phyloP scores from a whole-genome alignment of 2,113 vertebrate genomes.

The Notothenia rossii region DNA sequence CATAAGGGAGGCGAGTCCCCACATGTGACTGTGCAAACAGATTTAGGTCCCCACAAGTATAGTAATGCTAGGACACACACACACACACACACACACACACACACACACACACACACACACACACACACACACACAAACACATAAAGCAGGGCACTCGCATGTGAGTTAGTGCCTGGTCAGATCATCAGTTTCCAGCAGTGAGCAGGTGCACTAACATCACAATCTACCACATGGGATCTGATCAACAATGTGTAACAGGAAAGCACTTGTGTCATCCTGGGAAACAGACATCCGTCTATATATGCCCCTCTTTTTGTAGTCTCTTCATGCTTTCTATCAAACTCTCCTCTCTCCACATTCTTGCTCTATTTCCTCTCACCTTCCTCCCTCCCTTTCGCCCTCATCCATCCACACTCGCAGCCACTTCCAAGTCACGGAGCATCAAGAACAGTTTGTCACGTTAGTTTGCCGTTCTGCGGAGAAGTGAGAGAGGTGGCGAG shows the following conservation, averaged over 20 bases:
- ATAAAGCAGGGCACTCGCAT: constrained; percentile 16
- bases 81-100: background rate
- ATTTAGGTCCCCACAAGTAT: no score
- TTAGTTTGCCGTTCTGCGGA: constrained; percentile 39
- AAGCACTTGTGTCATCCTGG: background rate
- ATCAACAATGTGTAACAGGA: constrained; percentile 7
- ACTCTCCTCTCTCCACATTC: background rate
- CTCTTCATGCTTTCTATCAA: background rate
- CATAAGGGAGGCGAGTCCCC: no score
- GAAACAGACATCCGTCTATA: background rate
- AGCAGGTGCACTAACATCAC: constrained; percentile 41
- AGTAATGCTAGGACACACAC: no score
- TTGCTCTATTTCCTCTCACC: background rate
- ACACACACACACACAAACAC: constrained; percentile 3
- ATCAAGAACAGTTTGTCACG: constrained; percentile 66
- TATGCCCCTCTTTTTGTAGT: background rate
- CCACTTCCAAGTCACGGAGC: constrained; percentile 33
- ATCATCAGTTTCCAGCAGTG: constrained; percentile 57
- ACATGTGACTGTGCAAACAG: no score
- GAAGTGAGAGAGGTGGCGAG: constrained; percentile 27
- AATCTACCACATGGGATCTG: constrained; percentile 6
- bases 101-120: constrained; percentile 12
- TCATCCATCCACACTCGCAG: constrained; percentile 12
- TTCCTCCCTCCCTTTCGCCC: background rate
- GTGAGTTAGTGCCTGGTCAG: constrained; percentile 43